phyloP scores from a whole-genome alignment of 2,113 vertebrate genomes.

The Cichladusa arquata region DNA sequence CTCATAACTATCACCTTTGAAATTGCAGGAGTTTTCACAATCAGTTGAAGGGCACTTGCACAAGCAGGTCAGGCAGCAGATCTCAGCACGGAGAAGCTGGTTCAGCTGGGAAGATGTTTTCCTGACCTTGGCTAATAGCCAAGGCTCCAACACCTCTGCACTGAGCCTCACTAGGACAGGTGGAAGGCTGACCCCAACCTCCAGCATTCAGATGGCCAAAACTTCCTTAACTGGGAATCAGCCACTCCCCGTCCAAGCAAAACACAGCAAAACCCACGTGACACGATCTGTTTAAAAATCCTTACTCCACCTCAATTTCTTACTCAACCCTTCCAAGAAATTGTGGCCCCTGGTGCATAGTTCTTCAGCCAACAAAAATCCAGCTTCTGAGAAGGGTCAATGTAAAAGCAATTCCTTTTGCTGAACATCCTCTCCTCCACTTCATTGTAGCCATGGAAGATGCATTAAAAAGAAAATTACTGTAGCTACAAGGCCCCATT shows the following conservation, averaged over 20 bases:
- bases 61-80: background rate
- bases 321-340: background rate
- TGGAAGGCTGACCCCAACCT: background rate
- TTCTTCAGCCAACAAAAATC: background rate
- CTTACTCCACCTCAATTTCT: background rate
- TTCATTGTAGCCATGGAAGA: background rate
- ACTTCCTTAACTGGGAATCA: background rate
- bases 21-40: background rate
- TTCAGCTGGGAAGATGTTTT: background rate
- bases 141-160: background rate
- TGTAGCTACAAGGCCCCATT: background rate
- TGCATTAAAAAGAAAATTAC: background rate
- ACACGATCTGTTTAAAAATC: background rate
- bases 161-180: background rate
- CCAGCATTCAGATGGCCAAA: background rate
- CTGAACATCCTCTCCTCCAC: background rate
- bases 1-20: background rate
- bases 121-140: background rate
- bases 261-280: background rate
- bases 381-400: background rate
- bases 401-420: background rate
- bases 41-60: background rate
- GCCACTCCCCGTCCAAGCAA: background rate
- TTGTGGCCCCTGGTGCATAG: background rate
- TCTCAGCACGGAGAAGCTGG: background rate